phyloP scores from a whole-genome alignment of 2,113 vertebrate genomes.

The Eira barbara region DNA sequence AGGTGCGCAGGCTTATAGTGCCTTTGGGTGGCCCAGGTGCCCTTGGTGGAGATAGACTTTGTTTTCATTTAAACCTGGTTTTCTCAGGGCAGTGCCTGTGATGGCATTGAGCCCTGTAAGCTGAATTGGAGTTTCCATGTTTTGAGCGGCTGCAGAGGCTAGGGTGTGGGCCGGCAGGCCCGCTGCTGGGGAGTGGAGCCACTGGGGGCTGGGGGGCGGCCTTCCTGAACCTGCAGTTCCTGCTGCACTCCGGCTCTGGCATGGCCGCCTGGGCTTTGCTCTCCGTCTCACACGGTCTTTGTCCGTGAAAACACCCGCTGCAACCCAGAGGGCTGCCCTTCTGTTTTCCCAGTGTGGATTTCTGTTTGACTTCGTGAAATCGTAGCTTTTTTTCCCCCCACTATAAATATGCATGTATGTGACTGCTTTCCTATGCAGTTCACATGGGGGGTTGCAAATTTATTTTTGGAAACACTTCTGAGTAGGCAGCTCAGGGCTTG shows the following conservation, averaged over 20 bases:
- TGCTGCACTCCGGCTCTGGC: too few relatives aligned
- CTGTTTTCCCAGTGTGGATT: neutral
- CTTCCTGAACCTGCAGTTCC: too few relatives aligned
- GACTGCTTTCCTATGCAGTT: neutral
- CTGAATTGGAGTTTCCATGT: rapidly evolving
- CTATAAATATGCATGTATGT: rapidly evolving
- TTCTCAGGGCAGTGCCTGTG: rapidly evolving
- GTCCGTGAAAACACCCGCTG: rapidly evolving
- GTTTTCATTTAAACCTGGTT: neutral
- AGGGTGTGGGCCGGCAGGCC: rapidly evolving
- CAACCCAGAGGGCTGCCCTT: neutral
- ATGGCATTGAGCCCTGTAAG: rapidly evolving
- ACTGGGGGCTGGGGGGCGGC: rapidly evolving
- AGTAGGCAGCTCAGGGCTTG: neutral
- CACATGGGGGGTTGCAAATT: neutral
- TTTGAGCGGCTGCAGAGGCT: too few relatives aligned
- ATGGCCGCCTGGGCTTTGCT: neutral
- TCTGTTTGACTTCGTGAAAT: neutral
- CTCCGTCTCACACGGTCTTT: neutral
- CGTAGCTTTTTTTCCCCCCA: neutral
- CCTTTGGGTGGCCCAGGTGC: neutral
- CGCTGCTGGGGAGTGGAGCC: rapidly evolving
- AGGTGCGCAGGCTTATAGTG: neutral
- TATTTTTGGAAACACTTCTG: neutral
- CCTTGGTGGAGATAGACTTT: neutral